Evolutionary conservation across 2,888 invertebrate species (phyloP).

Genomic region (Ischnus inquisitorius): DNA sequence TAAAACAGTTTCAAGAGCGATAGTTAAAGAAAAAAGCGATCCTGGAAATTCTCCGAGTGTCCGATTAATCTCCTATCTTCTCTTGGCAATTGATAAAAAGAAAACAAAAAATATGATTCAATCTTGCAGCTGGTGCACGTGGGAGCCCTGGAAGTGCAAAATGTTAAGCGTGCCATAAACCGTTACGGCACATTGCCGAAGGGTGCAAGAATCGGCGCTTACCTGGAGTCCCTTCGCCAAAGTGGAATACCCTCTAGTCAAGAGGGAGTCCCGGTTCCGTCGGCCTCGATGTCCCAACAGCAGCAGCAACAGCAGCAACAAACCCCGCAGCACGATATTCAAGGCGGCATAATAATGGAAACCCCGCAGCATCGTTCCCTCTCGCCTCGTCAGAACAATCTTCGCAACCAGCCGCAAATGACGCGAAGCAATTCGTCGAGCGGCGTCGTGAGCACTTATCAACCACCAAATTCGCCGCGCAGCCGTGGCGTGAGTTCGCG

Average conservation of each 20-base stretch:
- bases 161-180: slow-evolving; percentile 97
- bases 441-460: slow-evolving; percentile 88
- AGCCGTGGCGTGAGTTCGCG: slow-evolving; percentile 79
- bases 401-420: slow-evolving; percentile 91
- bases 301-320: slow-evolving; percentile 75
- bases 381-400: slow-evolving; percentile 89
- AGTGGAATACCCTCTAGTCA: slow-evolving; percentile 88
- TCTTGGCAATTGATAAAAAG: background rate
- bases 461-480: slow-evolving; percentile 88
- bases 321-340: slow-evolving; percentile 71
- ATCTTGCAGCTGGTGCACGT: slow-evolving; percentile 90
- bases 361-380: slow-evolving; percentile 87
- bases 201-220: slow-evolving; percentile 98
- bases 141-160: slow-evolving; percentile 97
- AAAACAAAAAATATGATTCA: background rate
- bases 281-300: slow-evolving; percentile 69
- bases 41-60: slow-evolving; percentile 12
- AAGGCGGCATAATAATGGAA: slow-evolving; percentile 80
- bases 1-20: background rate
- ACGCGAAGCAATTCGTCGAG: slow-evolving; percentile 95
- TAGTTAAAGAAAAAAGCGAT: background rate
- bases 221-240: slow-evolving; percentile 96
- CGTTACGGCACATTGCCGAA: slow-evolving; percentile 99
- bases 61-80: background rate
- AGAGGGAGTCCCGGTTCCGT: slow-evolving; percentile 76